Conservation (phyloP, 2,113 vertebrate genomes). For the Ramphastos sulfuratus region DNA sequence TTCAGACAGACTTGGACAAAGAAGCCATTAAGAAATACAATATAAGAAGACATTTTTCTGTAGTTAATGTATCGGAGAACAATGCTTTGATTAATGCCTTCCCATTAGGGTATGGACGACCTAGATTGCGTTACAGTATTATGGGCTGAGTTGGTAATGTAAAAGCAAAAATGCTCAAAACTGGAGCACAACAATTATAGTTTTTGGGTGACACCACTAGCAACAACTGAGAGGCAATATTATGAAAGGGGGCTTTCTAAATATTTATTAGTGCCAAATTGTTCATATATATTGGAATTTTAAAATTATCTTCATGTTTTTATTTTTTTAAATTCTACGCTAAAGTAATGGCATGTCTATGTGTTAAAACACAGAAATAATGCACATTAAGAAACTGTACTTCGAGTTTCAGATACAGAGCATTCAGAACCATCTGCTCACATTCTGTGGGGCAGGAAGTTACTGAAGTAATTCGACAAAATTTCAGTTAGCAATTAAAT, state of each 20-base stretch:
- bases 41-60: slow-evolving; percentile 32
- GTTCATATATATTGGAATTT: background rate
- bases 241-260: background rate
- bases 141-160: background rate
- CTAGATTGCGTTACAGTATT: slow-evolving; percentile 14
- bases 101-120: slow-evolving; percentile 16
- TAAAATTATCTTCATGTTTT: background rate
- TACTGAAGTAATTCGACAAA: background rate
- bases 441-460: background rate
- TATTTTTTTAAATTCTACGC: background rate
- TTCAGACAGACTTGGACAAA: slow-evolving; percentile 23
- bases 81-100: slow-evolving; percentile 50
- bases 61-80: background rate
- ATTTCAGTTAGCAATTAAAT: background rate
- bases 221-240: background rate
- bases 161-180: background rate
- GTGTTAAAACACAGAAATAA: background rate
- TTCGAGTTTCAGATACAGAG: background rate
- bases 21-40: slow-evolving; percentile 18
- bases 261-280: background rate
- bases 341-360: background rate
- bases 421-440: background rate
- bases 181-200: background rate
- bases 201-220: background rate
- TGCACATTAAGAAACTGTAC: background rate